Evolutionary conservation across 2,113 vertebrate species (phyloP).

Genomic region (Taurulus bubalis): DNA sequence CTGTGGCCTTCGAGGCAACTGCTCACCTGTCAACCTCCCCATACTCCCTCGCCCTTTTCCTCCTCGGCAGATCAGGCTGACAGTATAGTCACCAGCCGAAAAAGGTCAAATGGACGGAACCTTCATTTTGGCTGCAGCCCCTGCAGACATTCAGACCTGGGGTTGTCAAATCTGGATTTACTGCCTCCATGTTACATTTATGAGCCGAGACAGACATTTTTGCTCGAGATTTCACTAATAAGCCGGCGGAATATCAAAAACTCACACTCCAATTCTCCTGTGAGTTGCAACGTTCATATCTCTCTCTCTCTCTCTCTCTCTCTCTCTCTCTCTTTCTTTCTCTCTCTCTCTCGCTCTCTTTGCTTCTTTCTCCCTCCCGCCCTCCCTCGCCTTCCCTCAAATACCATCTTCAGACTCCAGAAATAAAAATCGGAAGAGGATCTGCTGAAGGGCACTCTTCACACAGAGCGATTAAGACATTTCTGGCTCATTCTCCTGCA

Average conservation of each 20-base stretch:
- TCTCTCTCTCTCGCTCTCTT: too few relatives aligned
- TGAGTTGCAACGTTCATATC: constrained; percentile 40
- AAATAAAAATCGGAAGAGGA: constrained; percentile 59
- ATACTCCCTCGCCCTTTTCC: background rate
- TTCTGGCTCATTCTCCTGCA: constrained; percentile 64
- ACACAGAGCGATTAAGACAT: constrained; percentile 68
- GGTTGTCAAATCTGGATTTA: constrained; percentile 64
- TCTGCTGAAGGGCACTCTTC: constrained; percentile 73
- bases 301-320: constrained; percentile 16
- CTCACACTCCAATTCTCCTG: constrained; percentile 48
- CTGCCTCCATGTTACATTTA: constrained; percentile 64
- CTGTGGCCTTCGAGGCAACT: background rate
- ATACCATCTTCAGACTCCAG: constrained; percentile 45
- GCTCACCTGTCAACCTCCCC: background rate
- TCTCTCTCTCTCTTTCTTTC: too few relatives aligned
- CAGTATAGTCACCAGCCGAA: constrained; percentile 35
- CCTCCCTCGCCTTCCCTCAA: constrained; percentile 18
- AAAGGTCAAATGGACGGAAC: constrained; percentile 64
- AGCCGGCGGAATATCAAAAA: constrained; percentile 65
- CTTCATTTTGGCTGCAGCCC: constrained; percentile 53
- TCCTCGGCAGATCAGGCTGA: constrained; percentile 15
- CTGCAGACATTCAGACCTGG: constrained; percentile 24
- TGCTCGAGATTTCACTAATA: constrained; percentile 61
- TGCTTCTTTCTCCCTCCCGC: too few relatives aligned
- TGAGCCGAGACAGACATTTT: constrained; percentile 57